Evolutionary conservation across 64 coral and sea anemone species (phyloP).

Genomic region (Anthopleura sola): DNA sequence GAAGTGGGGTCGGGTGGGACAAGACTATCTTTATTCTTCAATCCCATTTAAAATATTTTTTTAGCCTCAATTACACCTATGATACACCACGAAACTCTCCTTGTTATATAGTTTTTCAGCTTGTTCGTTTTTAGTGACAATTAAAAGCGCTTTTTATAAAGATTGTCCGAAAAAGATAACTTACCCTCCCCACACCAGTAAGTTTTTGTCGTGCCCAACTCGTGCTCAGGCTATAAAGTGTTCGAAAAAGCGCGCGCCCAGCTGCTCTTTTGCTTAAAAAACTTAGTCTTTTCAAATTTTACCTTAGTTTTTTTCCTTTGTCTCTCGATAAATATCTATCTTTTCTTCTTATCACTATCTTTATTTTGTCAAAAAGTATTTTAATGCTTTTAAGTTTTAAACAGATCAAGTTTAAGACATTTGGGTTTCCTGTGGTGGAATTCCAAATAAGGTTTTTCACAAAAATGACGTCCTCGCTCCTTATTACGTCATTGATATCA

Average conservation of each 20-base stretch:
- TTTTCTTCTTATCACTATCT: not conserved
- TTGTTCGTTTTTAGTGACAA: not conserved
- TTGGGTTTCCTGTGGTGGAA: slow-evolving; percentile 4
- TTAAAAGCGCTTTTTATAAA: not conserved
- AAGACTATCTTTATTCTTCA: not conserved
- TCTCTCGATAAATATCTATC: not conserved
- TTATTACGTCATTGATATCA: not conserved
- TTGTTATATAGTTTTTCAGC: not conserved
- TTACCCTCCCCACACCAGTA: not conserved
- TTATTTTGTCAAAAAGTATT: not conserved
- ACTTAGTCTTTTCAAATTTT: not conserved
- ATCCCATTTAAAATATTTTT: not conserved
- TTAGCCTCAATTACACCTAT: not conserved
- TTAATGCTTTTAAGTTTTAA: not conserved
- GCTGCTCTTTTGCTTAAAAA: not conserved
- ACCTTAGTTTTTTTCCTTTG: not conserved
- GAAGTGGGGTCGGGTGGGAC: not conserved
- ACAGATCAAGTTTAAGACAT: not conserved
- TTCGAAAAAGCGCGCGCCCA: not conserved
- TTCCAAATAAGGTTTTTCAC: not conserved
- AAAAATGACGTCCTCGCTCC: not conserved
- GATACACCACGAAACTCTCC: no score
- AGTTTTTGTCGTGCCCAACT: not conserved
- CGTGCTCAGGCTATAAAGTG: not conserved
- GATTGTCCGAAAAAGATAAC: not conserved